A percentile compares a stretch with the other conserved stretches of the same genome.
Evolutionary conservation across 2,888 invertebrate species (phyloP).

Genomic region (Synanthedon tipuliformis): DNA sequence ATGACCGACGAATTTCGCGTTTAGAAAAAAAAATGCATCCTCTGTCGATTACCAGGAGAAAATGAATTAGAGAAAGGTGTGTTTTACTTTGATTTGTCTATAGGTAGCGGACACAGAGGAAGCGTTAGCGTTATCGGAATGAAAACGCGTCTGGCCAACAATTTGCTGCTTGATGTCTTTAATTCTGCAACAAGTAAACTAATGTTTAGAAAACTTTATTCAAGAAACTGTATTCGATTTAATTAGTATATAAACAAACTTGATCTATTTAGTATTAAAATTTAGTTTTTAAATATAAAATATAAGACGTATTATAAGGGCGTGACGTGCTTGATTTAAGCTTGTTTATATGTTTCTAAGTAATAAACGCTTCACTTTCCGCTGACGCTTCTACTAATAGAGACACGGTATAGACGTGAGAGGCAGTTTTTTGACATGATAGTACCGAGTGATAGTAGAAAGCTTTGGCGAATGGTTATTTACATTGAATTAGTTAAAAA

Average conservation of each 20-base stretch:
- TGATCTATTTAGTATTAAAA: too few relatives aligned
- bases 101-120: neutral
- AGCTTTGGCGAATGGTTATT: neutral
- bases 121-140: neutral
- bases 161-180: too few relatives aligned
- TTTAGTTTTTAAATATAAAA: too few relatives aligned
- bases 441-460: conserved; percentile 1
- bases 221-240: too few relatives aligned
- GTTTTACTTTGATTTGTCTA: conserved; percentile 11
- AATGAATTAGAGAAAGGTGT: conserved; percentile 55
- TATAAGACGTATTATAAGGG: too few relatives aligned
- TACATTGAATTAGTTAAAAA: neutral
- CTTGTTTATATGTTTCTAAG: too few relatives aligned
- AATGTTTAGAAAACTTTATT: too few relatives aligned
- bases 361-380: neutral
- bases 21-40: conserved; percentile 41
- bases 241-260: too few relatives aligned
- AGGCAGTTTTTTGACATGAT: neutral
- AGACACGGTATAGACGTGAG: neutral
- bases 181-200: too few relatives aligned
- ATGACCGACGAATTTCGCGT: conserved; percentile 45
- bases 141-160: too few relatives aligned
- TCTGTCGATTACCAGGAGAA: conserved; percentile 48
- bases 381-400: neutral
- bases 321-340: too few relatives aligned